phyloP scores from a whole-genome alignment of 2,797 vertebrate species.

The Enteromius paludinosus region DNA sequence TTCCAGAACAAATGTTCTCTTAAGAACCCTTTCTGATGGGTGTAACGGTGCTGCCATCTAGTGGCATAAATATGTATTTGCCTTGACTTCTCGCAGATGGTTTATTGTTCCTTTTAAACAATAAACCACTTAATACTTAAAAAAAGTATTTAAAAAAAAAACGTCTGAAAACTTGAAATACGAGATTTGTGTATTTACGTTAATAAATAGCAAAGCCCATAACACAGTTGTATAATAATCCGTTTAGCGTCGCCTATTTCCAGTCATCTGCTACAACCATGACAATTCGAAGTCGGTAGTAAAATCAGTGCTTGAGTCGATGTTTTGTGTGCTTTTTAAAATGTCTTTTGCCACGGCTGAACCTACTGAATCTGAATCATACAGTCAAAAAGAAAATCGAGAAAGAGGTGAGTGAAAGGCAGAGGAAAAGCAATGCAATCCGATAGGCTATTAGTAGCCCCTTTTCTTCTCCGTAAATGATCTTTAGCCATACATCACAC shows the following conservation, averaged over 20 bases:
- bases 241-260: neutral
- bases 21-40: neutral
- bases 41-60: slow-evolving; percentile 85
- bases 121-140: too few relatives aligned
- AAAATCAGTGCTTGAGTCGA: neutral
- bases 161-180: neutral
- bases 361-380: neutral
- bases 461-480: neutral
- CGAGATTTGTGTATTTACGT: neutral
- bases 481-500: neutral
- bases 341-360: neutral
- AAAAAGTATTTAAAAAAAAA: too few relatives aligned
- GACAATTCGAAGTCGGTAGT: neutral
- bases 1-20: neutral
- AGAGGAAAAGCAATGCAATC: neutral
- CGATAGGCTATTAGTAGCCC: neutral
- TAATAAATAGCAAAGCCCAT: neutral
- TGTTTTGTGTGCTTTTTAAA: neutral
- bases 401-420: neutral
- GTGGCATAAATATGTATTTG: slow-evolving; percentile 67
- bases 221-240: neutral
- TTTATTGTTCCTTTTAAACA: neutral
- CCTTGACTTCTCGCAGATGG: slow-evolving; percentile 31
- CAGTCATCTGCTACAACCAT: neutral
- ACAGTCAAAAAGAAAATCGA: neutral